A percentile compares a stretch with the other conserved stretches of the same genome.
Evolutionary conservation across 2,113 vertebrate species (phyloP).

Genomic region (Aldabrachelys gigantea): DNA sequence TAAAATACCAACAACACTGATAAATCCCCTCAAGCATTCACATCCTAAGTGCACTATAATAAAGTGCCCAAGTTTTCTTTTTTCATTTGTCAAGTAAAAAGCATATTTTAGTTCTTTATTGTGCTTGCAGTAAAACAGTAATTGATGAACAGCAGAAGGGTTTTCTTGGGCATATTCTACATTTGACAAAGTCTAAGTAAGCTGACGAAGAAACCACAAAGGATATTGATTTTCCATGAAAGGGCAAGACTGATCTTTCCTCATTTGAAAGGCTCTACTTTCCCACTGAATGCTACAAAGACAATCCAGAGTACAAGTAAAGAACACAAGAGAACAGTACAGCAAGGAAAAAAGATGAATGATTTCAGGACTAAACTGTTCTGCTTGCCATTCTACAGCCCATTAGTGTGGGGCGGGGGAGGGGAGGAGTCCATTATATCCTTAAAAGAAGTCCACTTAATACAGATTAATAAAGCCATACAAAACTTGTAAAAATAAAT

Average conservation of each 20-base stretch:
- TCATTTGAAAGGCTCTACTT: constrained; percentile 54
- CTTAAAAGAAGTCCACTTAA: background rate
- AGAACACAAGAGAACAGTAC: background rate
- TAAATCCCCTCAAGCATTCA: background rate
- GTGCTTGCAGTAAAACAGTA: constrained; percentile 55
- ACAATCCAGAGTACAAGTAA: constrained; percentile 3
- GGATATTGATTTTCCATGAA: constrained; percentile 50
- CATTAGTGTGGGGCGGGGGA: background rate
- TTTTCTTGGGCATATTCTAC: constrained; percentile 28
- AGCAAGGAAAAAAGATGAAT: background rate
- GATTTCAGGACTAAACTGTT: background rate
- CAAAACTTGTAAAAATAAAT: background rate
- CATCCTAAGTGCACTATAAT: constrained; percentile 32
- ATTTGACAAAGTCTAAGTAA: constrained; percentile 56
- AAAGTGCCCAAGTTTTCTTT: constrained; percentile 32
- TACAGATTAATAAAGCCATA: background rate
- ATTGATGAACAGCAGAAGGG: constrained; percentile 52
- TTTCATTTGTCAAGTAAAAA: constrained; percentile 60
- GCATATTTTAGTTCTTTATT: constrained; percentile 22
- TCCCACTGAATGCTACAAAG: constrained; percentile 19
- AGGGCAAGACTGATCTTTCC: constrained; percentile 41
- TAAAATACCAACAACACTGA: background rate
- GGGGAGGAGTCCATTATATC: background rate
- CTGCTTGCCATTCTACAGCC: background rate
- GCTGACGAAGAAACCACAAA: constrained; percentile 53